These are phyloP conservation scores for Ecliptopera silaceata DNA, from an alignment of 2,888 invertebrate genomes.

Conservation along the genomic window DNA sequence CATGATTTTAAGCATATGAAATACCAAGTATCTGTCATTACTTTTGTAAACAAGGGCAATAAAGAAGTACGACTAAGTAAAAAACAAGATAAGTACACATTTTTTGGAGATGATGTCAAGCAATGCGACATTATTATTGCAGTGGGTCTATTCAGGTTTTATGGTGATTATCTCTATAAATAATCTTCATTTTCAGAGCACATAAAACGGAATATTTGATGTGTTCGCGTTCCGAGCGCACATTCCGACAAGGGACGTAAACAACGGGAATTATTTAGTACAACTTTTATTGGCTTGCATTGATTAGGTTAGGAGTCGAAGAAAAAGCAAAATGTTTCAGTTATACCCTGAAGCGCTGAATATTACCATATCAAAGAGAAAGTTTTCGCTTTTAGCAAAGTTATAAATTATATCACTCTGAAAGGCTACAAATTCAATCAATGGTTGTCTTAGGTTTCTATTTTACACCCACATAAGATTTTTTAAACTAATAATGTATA, in stretches of 20 bases:
- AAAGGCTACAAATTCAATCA: too few relatives aligned
- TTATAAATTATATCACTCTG: too few relatives aligned
- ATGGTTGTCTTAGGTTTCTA: too few relatives aligned
- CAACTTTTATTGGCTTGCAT: constrained; percentile 19
- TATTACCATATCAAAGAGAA: too few relatives aligned
- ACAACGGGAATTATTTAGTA: constrained; percentile 36
- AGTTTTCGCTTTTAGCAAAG: too few relatives aligned
- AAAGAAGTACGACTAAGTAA: background rate
- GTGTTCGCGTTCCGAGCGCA: constrained; percentile 18
- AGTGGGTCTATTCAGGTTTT: background rate
- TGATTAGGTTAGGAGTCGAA: constrained; percentile 27
- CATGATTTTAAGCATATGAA: too few relatives aligned
- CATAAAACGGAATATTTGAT: constrained; percentile 25
- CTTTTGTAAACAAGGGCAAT: background rate
- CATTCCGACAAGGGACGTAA: constrained; percentile 22
- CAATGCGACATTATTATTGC: background rate
- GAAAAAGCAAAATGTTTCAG: background rate
- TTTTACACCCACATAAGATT: too few relatives aligned
- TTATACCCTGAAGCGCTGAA: background rate
- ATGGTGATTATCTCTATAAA: constrained; percentile 5
- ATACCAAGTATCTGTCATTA: too few relatives aligned
- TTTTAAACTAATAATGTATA: too few relatives aligned
- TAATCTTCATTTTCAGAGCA: constrained; percentile 13
- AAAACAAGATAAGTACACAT: background rate
- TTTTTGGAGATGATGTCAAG: background rate